These are phyloP conservation scores for Apotomis betuletana DNA, from an alignment of 2,888 invertebrate genomes.

Conservation along the genomic window DNA sequence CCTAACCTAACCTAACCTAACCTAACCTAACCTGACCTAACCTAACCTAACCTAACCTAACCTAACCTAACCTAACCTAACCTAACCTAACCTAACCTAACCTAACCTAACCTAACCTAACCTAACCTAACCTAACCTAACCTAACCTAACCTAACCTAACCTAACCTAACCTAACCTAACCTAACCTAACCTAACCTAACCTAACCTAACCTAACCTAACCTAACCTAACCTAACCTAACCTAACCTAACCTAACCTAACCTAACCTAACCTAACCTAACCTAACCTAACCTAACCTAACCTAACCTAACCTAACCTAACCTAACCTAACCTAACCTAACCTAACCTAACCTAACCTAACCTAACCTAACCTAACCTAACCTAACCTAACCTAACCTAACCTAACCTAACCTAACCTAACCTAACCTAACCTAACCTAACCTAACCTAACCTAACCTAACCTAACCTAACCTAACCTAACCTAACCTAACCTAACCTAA, in stretches of 20 bases:
- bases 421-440: conserved; percentile 45
- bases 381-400: conserved; percentile 24
- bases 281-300: conserved; percentile 22
- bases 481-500: conserved; percentile 40
- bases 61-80: conserved; percentile 37
- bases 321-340: conserved; percentile 21
- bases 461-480: conserved; percentile 43
- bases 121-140: conserved; percentile 39
- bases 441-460: conserved; percentile 31
- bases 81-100: conserved; percentile 21
- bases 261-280: conserved; percentile 6
- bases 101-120: conserved; percentile 19
- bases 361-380: conserved; percentile 36
- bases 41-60: conserved; percentile 34
- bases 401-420: conserved; percentile 39
- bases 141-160: conserved; percentile 36
- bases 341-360: conserved; percentile 30
- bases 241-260: conserved; percentile 25
- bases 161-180: conserved; percentile 37
- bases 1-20: conserved; percentile 16
- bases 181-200: conserved; percentile 42
- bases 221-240: conserved; percentile 34
- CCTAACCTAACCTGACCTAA: conserved; percentile 27
- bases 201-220: conserved; percentile 32
- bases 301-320: conserved; percentile 20